Evolutionary conservation across 2,113 vertebrate species (phyloP), one percentile per base, ranked within the genome.

Genomic region (Cyphomyrus discorhynchus): DNA sequence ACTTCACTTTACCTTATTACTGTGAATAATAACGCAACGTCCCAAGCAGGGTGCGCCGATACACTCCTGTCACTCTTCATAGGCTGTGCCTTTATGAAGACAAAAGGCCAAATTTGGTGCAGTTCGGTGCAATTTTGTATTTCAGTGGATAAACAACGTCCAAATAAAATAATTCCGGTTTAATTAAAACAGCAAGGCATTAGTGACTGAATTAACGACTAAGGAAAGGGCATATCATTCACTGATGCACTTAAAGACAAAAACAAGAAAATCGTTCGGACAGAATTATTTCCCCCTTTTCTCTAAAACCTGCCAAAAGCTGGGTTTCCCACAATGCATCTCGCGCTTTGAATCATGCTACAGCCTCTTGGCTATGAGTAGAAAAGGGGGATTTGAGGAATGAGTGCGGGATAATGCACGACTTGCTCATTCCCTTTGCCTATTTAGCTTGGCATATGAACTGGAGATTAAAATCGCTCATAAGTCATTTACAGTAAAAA

Each of bases 361-460:
- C 52, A 45, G 52, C 39, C n/a, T 89, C 89, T 56, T 89, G 89
- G 80, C 52, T 58, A 31, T 84, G 80, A 89, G 58, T 53, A 46
- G 80, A 53, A 89, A 53, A 89, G 35, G 88, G 88, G 80, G 89
- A 89, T 89, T 89, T 89, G 8, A 89, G 53, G 89, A 84, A 85
- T 89, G 35, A 89, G 80, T 84, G 89, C 50, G n/a, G 52, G 77
- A 35, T 84, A 85, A 89, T 85, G 31, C 88, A n/a, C 50, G 77
- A 35, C 50, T 89, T 89, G 31, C 88, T 82, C 50, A 84, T 89
- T 89, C 50, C 31, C 49, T 35, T 45, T 31, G 46, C 80, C 88
- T 56, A 66, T 89, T 53, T 89, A 45, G 80, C 80, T 89, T 89
- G 52, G 52, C 53, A 85, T 82, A 80, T 58, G 42, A 89, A 89